phyloP scores from a whole-genome alignment of 2,888 invertebrate species.

The Latrodectus hesperus region DNA sequence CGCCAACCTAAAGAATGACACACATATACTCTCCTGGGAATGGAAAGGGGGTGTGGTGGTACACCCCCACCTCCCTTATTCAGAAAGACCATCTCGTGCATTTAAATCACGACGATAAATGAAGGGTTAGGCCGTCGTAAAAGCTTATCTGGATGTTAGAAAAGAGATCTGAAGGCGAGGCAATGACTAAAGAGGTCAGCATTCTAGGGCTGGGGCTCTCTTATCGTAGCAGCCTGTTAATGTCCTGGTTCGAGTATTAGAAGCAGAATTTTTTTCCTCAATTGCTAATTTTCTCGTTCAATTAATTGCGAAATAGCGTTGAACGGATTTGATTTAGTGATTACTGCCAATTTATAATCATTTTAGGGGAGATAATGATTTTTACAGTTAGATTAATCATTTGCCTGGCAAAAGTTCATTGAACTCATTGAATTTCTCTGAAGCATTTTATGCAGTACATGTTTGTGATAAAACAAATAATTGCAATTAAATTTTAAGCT shows the following conservation, averaged over 20 bases:
- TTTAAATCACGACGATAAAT: constrained; percentile 65
- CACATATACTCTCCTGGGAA: constrained; percentile 14
- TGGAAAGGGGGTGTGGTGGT: neutral
- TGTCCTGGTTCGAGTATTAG: neutral
- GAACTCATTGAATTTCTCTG: too few species aligned
- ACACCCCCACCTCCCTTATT: constrained; percentile 16
- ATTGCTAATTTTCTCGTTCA: neutral
- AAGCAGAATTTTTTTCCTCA: neutral
- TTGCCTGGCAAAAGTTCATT: too few species aligned
- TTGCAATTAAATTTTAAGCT: too few species aligned
- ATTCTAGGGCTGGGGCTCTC: neutral
- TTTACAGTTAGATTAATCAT: too few species aligned
- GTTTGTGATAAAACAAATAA: too few species aligned
- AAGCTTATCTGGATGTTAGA: constrained; percentile 51
- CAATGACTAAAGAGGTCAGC: constrained; percentile 8
- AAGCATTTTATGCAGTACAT: too few species aligned
- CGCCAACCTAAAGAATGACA: constrained; percentile 56
- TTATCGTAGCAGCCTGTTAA: neutral
- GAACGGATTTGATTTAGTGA: too few species aligned
- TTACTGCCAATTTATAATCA: too few species aligned
- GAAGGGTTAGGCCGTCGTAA: constrained; percentile 60
- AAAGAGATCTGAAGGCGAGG: constrained; percentile 4
- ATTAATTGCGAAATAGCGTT: neutral
- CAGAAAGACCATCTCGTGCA: constrained; percentile 31
- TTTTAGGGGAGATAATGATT: too few species aligned